A percentile compares a stretch with the other conserved stretches of the same genome.
phyloP scores from a whole-genome alignment of 2,797 vertebrate species.

The Tapirus indicus region DNA sequence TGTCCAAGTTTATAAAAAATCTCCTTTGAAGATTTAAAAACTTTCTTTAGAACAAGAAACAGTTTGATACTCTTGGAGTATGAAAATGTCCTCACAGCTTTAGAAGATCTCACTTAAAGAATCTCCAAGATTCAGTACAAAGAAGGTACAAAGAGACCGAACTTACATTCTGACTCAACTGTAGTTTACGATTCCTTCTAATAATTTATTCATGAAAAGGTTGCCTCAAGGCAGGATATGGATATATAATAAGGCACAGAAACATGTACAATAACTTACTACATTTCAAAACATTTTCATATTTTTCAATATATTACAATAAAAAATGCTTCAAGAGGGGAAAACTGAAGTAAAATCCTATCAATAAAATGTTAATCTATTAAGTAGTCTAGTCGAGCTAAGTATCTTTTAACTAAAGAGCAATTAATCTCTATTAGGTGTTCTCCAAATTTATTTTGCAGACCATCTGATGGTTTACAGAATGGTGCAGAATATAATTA shows the following conservation, averaged over 20 bases:
- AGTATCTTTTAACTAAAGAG: background rate
- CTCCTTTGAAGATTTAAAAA: constrained; percentile 18
- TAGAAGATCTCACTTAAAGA: background rate
- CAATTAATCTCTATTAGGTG: background rate
- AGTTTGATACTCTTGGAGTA: background rate
- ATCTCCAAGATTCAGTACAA: background rate
- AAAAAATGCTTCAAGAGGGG: background rate
- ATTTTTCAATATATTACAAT: constrained; percentile 40
- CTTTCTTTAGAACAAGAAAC: background rate
- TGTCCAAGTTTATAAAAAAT: background rate
- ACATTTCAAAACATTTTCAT: constrained; percentile 17
- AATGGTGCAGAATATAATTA: background rate
- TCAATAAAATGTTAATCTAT: constrained; percentile 15
- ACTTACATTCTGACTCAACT: constrained; percentile 31
- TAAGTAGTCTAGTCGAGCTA: background rate
- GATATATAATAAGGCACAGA: constrained; percentile 33
- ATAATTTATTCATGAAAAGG: constrained; percentile 63
- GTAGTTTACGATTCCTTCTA: constrained; percentile 30
- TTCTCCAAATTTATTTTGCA: background rate
- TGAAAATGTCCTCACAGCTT: background rate
- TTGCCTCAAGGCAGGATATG: constrained; percentile 13
- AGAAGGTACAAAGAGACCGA: constrained; percentile 28
- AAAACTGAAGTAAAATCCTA: constrained; percentile 12
- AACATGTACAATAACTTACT: background rate
- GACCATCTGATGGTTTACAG: background rate